Conservation (phyloP, 2,888 invertebrate species). For the Eilema depressum region DNA sequence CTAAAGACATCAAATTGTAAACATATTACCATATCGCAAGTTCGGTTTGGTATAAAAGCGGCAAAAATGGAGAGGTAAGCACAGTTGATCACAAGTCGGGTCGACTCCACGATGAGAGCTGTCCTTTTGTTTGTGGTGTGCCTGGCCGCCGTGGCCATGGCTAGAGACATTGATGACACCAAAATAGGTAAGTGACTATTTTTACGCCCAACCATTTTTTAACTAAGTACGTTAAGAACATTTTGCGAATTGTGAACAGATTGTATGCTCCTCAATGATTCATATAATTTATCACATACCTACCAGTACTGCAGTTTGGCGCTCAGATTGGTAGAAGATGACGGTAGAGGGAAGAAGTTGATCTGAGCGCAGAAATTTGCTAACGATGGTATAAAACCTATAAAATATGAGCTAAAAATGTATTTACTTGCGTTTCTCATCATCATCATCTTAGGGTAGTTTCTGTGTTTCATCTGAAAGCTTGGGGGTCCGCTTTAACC, state of each 20-base stretch:
- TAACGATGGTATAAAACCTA: no score
- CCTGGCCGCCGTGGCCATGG: conserved; percentile 73
- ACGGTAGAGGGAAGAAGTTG: no score
- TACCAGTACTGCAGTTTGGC: no score
- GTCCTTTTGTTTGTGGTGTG: conserved; percentile 66
- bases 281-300: no score
- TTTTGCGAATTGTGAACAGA: not conserved
- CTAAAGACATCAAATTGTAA: conserved; percentile 29
- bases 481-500: no score
- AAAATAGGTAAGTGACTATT: conserved; percentile 60
- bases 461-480: no score
- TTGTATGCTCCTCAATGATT: no score
- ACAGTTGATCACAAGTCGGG: conserved; percentile 71
- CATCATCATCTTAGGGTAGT: no score
- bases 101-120: conserved; percentile 75
- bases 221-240: not conserved
- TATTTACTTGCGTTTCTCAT: not conserved
- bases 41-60: conserved; percentile 62
- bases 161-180: conserved; percentile 70
- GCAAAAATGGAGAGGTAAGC: conserved; percentile 24
- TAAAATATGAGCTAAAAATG: no score
- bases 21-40: conserved; percentile 33
- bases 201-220: conserved; percentile 10
- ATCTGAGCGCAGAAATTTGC: no score
- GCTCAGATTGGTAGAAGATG: no score